Percentiles rank a stretch among this genome's conserved stretches.
Conservation (phyloP, 1,140 invertebrate genomes). For the Dryas iulia region DNA sequence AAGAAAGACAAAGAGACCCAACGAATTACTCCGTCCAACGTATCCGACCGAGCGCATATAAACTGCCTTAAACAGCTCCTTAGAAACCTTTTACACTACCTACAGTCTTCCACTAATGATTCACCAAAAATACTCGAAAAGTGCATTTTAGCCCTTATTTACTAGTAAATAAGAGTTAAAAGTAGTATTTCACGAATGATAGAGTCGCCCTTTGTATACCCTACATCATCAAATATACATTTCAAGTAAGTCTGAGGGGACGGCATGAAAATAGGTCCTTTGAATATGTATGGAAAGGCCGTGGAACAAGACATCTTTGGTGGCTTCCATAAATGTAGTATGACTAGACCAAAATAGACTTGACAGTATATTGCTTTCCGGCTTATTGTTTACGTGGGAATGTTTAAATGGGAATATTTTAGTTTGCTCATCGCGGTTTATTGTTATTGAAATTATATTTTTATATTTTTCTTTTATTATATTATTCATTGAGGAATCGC, state of each 20-base stretch:
- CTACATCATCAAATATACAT: conserved; percentile 66
- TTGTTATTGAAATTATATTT: too few species aligned
- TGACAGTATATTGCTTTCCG: background rate
- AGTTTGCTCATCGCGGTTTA: background rate
- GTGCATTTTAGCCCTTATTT: background rate
- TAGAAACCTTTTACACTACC: conserved; percentile 47
- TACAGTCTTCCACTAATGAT: conserved; percentile 9
- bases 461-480: too few species aligned
- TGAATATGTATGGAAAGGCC: conserved; percentile 56
- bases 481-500: too few species aligned
- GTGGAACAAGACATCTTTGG: conserved; percentile 24
- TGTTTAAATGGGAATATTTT: background rate
- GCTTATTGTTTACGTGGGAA: conserved; percentile 9
- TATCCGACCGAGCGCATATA: conserved; percentile 31
- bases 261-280: conserved; percentile 38
- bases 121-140: background rate
- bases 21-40: conserved; percentile 29
- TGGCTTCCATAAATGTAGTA: conserved; percentile 20
- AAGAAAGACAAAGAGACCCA: conserved; percentile 28
- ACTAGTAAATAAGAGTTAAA: background rate
- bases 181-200: background rate
- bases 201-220: conserved; percentile 9
- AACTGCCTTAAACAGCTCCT: conserved; percentile 34
- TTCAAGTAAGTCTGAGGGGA: conserved; percentile 52
- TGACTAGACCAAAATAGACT: conserved; percentile 19